These are phyloP conservation scores for Sciurus vulgaris DNA, from an alignment of 2,797 vertebrate species.

Conservation along the genomic window DNA sequence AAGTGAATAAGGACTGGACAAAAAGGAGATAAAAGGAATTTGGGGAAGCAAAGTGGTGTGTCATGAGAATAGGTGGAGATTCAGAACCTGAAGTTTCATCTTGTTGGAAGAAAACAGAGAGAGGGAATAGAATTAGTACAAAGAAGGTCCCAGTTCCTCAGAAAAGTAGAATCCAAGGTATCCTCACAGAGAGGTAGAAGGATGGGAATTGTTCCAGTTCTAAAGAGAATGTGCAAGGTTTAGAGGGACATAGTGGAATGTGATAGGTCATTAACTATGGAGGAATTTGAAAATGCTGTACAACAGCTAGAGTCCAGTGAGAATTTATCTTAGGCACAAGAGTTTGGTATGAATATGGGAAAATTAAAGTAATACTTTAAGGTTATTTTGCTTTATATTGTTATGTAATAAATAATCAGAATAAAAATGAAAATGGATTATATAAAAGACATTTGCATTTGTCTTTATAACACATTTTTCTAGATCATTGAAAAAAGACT, in stretches of 20 bases:
- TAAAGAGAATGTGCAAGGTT: background rate
- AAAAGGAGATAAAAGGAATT: background rate
- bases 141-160: background rate
- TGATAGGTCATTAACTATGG: background rate
- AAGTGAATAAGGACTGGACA: background rate
- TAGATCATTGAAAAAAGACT: conserved; percentile 38
- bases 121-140: background rate
- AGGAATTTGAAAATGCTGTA: background rate
- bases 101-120: background rate
- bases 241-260: background rate
- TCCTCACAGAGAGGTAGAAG: background rate
- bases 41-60: background rate
- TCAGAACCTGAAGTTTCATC: background rate
- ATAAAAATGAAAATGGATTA: background rate
- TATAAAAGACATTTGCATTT: conserved; percentile 6
- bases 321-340: background rate
- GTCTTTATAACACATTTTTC: conserved; percentile 28
- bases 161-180: background rate
- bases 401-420: background rate
- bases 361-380: conserved; percentile 16
- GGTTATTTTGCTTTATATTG: background rate
- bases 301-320: background rate
- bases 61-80: background rate
- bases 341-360: background rate
- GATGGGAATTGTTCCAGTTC: too few relatives aligned